Percentiles rank a stretch among this genome's conserved stretches.
These are phyloP conservation scores for Phymorhynchus buccinoides DNA, from an alignment of 1,140 invertebrate genomes.

Conservation along the genomic window DNA sequence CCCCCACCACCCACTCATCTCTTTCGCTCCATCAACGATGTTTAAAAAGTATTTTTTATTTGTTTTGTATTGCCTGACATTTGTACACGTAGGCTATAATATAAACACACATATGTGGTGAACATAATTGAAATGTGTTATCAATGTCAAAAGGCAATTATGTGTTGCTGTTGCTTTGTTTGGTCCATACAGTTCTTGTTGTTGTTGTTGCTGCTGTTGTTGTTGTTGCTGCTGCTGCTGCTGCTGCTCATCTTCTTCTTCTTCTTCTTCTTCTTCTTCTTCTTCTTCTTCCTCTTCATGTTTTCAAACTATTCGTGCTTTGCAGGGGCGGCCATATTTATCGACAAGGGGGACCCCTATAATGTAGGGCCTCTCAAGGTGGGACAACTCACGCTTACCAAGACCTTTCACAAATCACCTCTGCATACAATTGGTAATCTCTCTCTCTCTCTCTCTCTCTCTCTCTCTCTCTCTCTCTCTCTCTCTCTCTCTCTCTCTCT, in stretches of 20 bases:
- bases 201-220: not conserved
- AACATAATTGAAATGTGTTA: not conserved
- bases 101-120: too few species aligned
- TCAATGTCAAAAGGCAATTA: too few species aligned
- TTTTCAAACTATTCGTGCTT: not conserved
- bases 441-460: not conserved
- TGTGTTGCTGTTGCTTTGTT: not conserved
- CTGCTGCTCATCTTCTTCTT: not conserved
- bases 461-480: not conserved
- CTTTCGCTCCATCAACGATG: too few species aligned
- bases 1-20: too few species aligned
- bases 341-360: conserved; percentile 54
- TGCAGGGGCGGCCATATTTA: conserved; percentile 31
- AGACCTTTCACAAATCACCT: conserved; percentile 43
- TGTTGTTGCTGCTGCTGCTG: not conserved
- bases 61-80: too few species aligned
- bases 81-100: too few species aligned
- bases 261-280: not conserved
- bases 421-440: conserved; percentile 50
- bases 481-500: not conserved
- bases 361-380: conserved; percentile 46
- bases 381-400: conserved; percentile 46
- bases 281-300: not conserved
- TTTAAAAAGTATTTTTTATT: too few species aligned
- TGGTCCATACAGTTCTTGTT: not conserved